Evolutionary conservation across 2,113 vertebrate genomes (phyloP).

Genomic region (Apodemus speciosus): DNA sequence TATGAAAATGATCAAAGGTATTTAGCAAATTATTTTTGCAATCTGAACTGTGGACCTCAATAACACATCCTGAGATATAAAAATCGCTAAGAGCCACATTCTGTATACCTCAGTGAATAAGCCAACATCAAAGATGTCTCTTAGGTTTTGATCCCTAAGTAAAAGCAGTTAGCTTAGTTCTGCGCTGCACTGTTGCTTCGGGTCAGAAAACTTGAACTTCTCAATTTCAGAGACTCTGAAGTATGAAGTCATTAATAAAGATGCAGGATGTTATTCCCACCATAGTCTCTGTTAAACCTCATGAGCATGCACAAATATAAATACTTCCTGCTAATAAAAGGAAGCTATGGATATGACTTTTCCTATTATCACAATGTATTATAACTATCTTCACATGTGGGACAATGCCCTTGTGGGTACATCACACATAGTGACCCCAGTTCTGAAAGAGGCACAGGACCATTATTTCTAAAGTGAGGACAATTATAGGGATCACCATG

Average conservation of each 20-base stretch:
- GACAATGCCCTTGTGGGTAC: background rate
- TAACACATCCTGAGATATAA: slow-evolving; percentile 48
- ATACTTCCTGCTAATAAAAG: slow-evolving; percentile 27
- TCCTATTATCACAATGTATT: background rate
- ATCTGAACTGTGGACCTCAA: background rate
- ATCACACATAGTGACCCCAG: background rate
- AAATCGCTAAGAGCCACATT: slow-evolving; percentile 40
- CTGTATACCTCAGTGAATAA: slow-evolving; percentile 24
- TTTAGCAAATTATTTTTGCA: slow-evolving; percentile 61
- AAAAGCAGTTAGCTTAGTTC: slow-evolving; percentile 28
- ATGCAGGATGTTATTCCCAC: slow-evolving; percentile 43
- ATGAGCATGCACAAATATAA: slow-evolving; percentile 55
- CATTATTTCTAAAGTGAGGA: slow-evolving; percentile 23
- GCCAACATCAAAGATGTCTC: slow-evolving; percentile 64
- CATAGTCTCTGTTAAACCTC: background rate
- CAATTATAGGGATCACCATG: background rate
- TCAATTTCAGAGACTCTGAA: slow-evolving; percentile 62
- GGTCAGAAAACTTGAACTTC: slow-evolving; percentile 62
- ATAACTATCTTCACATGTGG: background rate
- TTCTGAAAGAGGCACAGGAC: background rate
- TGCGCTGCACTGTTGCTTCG: background rate
- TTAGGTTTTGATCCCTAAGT: slow-evolving; percentile 54
- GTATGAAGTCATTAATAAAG: slow-evolving; percentile 63
- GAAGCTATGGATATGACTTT: background rate
- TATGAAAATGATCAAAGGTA: slow-evolving; percentile 55